A percentile compares a stretch with the other conserved stretches of the same genome.
These are phyloP conservation scores for Sphaeramia orbicularis DNA, from an alignment of 2,797 vertebrate genomes.

Conservation along the genomic window DNA sequence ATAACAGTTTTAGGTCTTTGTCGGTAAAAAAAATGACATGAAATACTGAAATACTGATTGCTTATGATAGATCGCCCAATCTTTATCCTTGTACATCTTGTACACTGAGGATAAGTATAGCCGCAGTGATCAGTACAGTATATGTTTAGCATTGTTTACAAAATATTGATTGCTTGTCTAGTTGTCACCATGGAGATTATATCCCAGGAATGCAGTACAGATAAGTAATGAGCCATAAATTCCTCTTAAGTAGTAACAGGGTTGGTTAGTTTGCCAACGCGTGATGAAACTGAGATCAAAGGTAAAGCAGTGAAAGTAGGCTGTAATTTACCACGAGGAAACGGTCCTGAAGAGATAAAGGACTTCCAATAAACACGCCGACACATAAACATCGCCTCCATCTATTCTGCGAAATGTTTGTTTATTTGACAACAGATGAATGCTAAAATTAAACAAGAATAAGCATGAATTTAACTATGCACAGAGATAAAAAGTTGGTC, in stretches of 20 bases:
- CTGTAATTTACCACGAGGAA: constrained; percentile 27
- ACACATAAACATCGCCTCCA: constrained; percentile 6
- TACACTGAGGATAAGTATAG: neutral
- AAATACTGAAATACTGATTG: too few relatives aligned
- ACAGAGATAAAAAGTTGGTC: constrained; percentile 34
- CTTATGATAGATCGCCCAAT: too few relatives aligned
- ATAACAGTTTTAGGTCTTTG: too few relatives aligned
- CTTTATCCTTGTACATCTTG: too few relatives aligned
- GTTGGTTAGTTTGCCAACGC: constrained; percentile 43
- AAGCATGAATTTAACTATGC: constrained; percentile 27
- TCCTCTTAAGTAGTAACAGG: constrained; percentile 20
- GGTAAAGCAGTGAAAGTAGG: constrained; percentile 53
- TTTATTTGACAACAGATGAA: constrained; percentile 44
- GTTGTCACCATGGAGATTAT: constrained; percentile 47
- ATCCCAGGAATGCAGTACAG: constrained; percentile 46
- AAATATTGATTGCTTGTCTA: constrained; percentile 50
- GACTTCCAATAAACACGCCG: constrained; percentile 14
- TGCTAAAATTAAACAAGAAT: constrained; percentile 43
- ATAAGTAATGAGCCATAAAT: constrained; percentile 64
- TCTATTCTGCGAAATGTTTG: constrained; percentile 21
- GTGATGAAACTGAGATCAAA: constrained; percentile 61
- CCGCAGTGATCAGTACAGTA: neutral
- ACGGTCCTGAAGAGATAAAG: constrained; percentile 3
- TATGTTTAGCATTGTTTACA: constrained; percentile 44
- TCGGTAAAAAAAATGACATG: too few relatives aligned